These are phyloP conservation scores for Sylvilagus floridanus DNA, from an alignment of 2,797 vertebrate genomes.

Conservation along the genomic window DNA sequence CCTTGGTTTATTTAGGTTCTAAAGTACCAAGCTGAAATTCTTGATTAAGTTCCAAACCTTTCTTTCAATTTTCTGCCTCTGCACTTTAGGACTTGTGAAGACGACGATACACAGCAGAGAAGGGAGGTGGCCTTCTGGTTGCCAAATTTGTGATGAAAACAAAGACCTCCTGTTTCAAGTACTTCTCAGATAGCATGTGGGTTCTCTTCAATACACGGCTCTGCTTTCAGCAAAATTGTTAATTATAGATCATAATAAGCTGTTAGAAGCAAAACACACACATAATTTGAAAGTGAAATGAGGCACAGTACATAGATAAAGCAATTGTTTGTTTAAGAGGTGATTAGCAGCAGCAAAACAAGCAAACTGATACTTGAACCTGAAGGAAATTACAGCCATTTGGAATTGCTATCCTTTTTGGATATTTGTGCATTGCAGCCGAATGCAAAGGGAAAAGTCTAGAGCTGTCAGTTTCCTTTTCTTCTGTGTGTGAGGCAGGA, in stretches of 20 bases:
- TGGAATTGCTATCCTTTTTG: conserved; percentile 82
- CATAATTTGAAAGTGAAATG: conserved; percentile 90
- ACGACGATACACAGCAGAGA: neutral
- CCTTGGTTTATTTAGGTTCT: neutral
- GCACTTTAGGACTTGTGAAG: neutral
- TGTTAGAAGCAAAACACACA: conserved; percentile 87
- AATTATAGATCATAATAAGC: conserved; percentile 89
- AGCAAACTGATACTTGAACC: conserved; percentile 89
- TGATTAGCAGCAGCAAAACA: conserved; percentile 89
- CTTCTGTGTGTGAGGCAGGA: conserved; percentile 19
- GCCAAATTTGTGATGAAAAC: conserved; percentile 80
- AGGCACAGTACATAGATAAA: conserved; percentile 89
- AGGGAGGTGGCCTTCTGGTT: conserved; percentile 63
- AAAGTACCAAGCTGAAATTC: conserved; percentile 20
- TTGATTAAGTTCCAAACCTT: neutral
- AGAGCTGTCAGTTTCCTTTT: conserved; percentile 37
- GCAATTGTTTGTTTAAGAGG: conserved; percentile 90
- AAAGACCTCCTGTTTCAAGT: conserved; percentile 76
- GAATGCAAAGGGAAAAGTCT: conserved; percentile 76
- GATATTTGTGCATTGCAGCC: conserved; percentile 80
- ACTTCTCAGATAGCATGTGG: conserved; percentile 82
- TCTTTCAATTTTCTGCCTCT: neutral
- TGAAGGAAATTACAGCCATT: conserved; percentile 86
- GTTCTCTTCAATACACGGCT: conserved; percentile 84
- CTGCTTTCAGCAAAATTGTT: conserved; percentile 89